Evolutionary conservation across 2,113 vertebrate species (phyloP).

Genomic region (Scomber japonicus): DNA sequence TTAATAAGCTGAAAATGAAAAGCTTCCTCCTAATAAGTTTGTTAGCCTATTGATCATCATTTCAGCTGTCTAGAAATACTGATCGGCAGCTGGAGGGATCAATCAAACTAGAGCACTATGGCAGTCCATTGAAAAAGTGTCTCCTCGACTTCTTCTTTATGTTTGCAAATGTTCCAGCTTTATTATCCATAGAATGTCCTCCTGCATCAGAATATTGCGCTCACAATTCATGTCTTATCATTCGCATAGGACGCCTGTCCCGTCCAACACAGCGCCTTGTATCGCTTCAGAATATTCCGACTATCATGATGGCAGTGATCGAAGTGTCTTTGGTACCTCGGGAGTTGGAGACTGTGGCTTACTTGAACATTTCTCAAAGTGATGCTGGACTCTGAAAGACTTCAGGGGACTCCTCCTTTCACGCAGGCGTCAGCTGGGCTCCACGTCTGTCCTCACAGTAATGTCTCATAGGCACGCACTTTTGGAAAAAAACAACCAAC

Average conservation of each 20-base stretch:
- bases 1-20: not conserved
- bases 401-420: conserved; percentile 64
- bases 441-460: not conserved
- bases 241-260: not conserved
- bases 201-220: not conserved
- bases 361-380: conserved; percentile 14
- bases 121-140: conserved; percentile 4
- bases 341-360: not conserved
- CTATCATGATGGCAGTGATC: not conserved
- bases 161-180: not conserved
- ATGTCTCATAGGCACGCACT: not conserved
- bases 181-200: conserved; percentile 14
- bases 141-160: conserved; percentile 16
- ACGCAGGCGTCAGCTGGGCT: conserved; percentile 27
- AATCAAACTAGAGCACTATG: not conserved
- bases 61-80: not conserved
- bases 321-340: not conserved
- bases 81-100: not conserved
- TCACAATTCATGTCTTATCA: not conserved
- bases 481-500: too few relatives aligned
- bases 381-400: conserved; percentile 28
- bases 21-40: not conserved
- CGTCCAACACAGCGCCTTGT: not conserved
- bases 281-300: not conserved
- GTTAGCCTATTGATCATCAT: not conserved